phyloP scores from a whole-genome alignment of 2,113 vertebrate genomes.

The Cephalopholis sonnerati region DNA sequence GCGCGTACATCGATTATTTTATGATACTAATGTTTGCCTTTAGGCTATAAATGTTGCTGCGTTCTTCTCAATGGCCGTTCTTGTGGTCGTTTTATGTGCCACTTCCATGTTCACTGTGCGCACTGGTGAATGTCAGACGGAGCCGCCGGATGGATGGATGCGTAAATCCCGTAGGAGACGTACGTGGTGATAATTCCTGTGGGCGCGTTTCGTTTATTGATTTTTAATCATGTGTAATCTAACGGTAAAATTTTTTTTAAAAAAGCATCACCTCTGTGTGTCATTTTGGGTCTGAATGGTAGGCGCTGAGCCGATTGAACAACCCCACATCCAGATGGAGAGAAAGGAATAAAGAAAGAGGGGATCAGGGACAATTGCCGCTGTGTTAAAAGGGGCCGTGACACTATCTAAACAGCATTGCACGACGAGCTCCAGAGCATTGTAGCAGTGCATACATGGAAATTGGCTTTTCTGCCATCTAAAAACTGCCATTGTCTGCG shows the following conservation, averaged over 20 bases:
- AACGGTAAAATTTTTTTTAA: neutral
- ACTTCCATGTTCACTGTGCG: constrained; percentile 62
- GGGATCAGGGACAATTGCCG: constrained; percentile 58
- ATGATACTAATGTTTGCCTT: neutral
- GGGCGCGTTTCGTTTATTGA: constrained; percentile 22
- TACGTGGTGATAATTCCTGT: constrained; percentile 15
- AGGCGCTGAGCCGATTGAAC: constrained; percentile 39
- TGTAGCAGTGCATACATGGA: constrained; percentile 58
- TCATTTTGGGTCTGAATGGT: constrained; percentile 27
- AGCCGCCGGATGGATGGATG: constrained; percentile 61
- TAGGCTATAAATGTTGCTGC: neutral
- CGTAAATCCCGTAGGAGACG: constrained; percentile 57
- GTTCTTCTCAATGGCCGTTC: constrained; percentile 67
- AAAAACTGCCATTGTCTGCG: constrained; percentile 75
- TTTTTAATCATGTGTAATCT: neutral
- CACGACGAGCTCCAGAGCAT: constrained; percentile 52
- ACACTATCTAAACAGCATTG: constrained; percentile 52
- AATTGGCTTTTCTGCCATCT: constrained; percentile 61
- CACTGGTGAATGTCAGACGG: constrained; percentile 66
- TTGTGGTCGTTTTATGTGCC: constrained; percentile 60
- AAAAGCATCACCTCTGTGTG: neutral
- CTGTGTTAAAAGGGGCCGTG: constrained; percentile 53
- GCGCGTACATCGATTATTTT: neutral
- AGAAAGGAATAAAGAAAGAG: constrained; percentile 53
- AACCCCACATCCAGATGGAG: constrained; percentile 25